A percentile compares a stretch with the other conserved stretches of the same genome.
These are phyloP conservation scores for Liodrosophila aerea DNA, from an alignment of 2,888 invertebrate genomes.

Conservation along the genomic window DNA sequence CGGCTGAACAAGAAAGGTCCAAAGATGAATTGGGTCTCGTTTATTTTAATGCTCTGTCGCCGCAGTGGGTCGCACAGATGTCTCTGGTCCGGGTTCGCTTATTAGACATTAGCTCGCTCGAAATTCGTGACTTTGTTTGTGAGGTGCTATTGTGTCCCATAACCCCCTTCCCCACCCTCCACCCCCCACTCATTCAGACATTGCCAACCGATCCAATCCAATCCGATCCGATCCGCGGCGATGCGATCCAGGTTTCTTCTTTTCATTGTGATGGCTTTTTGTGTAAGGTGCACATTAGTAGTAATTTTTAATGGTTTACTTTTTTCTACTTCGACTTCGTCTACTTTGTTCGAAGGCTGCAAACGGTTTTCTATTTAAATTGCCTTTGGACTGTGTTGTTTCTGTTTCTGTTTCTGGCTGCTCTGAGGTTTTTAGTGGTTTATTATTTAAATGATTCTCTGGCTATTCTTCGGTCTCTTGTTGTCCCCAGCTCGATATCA, in stretches of 20 bases:
- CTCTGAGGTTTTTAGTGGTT: slow-evolving; percentile 56
- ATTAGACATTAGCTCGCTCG: slow-evolving; percentile 66
- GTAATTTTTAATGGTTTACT: slow-evolving; percentile 81
- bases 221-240: slow-evolving; percentile 9
- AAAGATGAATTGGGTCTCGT: slow-evolving; percentile 80
- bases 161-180: not conserved
- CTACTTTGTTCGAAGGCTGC: slow-evolving; percentile 58
- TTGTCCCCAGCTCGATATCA: slow-evolving; percentile 42
- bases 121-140: slow-evolving; percentile 65
- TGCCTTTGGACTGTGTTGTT: slow-evolving; percentile 37
- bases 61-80: slow-evolving; percentile 77
- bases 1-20: slow-evolving; percentile 63
- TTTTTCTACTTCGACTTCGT: slow-evolving; percentile 60
- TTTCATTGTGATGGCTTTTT: slow-evolving; percentile 28
- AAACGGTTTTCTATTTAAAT: slow-evolving; percentile 63
- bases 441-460: slow-evolving; percentile 69
- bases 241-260: slow-evolving; percentile 3
- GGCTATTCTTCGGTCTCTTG: slow-evolving; percentile 34
- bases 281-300: slow-evolving; percentile 81
- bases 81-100: slow-evolving; percentile 45
- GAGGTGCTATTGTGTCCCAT: slow-evolving; percentile 54
- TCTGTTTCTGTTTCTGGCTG: slow-evolving; percentile 40
- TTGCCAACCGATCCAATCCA: slow-evolving; percentile 50
- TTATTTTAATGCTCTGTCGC: slow-evolving; percentile 81
- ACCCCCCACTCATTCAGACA: slow-evolving; percentile 13